Base-by-base conservation (phyloP, 2,888 invertebrate species). In the Atethmia centrago region DNA sequence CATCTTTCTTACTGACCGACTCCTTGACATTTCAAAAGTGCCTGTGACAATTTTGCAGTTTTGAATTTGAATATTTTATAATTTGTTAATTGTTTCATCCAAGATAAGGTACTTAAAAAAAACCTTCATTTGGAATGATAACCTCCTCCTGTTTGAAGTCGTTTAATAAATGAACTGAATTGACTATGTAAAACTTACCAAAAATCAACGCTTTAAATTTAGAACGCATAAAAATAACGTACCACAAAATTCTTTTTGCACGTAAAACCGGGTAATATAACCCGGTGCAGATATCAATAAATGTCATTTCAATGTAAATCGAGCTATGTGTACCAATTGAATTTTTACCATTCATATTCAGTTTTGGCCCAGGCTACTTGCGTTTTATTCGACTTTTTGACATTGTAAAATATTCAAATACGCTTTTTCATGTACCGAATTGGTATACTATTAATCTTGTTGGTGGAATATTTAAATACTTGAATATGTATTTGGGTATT, bases 261-360 rank as follows among this genome's bases (percentile, higher is more conserved):
- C 78, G 51, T 45, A 78, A 59, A 66, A 31, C 19, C 19, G 40
- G 21, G 47, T 65, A 73, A 55, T 62, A 69, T 56, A 31, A 51
- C 47, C 70, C 31, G 59, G 65, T 71, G 47, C 69, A 58, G 61
- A 72, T 82, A 82, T 83, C 82, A 75, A 82, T 79, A 82, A 82
- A 64, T 69, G 72, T 74, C 74, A 85, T 85, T 85, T 74, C 61
- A 64, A 85, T 85, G 80, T 80, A 85, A 85, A 85, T 86, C 61
- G 68, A 47, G 70, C n/a, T 73, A 71, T 80, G 74, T 70, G 71
- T 55, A 70, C 70, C 64, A 70, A 85, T 81, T 87, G 71, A 83
- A 85, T 85, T 80, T 64, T 56, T 75, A 65, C 68, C 59, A 75
- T 80, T 82, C 71, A 74, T 73, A 85, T 86, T 78, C 78, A 78